These are phyloP conservation scores for Tachina grossa DNA, from an alignment of 2,888 invertebrate genomes.

Conservation along the genomic window DNA sequence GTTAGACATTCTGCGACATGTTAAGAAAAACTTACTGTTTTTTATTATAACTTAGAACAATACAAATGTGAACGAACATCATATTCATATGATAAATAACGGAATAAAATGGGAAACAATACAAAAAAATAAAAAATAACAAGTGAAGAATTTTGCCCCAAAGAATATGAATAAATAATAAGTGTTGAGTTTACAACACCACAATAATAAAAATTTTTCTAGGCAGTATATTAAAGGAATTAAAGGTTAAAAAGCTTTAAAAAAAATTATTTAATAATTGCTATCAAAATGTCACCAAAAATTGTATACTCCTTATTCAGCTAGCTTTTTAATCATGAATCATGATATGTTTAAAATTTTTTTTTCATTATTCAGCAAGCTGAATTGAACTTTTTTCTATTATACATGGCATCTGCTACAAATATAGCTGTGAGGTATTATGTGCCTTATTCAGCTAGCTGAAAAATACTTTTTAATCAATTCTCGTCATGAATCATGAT, in stretches of 20 bases:
- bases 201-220: slow-evolving; percentile 59
- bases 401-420: too few relatives aligned
- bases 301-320: too few relatives aligned
- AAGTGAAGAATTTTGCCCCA: slow-evolving; percentile 36
- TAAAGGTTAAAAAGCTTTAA: not conserved
- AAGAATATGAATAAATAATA: slow-evolving; percentile 64
- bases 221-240: slow-evolving; percentile 21
- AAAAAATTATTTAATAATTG: not conserved
- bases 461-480: too few relatives aligned
- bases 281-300: too few relatives aligned
- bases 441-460: too few relatives aligned
- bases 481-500: too few relatives aligned
- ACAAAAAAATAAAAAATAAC: slow-evolving; percentile 19
- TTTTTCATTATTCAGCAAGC: too few relatives aligned
- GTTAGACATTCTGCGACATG: slow-evolving; percentile 67
- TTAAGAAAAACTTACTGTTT: slow-evolving; percentile 56
- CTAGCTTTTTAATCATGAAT: too few relatives aligned
- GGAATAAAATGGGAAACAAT: slow-evolving; percentile 2
- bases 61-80: slow-evolving; percentile 33
- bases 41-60: slow-evolving; percentile 29
- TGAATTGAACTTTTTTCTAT: too few relatives aligned
- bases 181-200: slow-evolving; percentile 56
- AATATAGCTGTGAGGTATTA: too few relatives aligned
- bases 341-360: too few relatives aligned
- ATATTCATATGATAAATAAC: slow-evolving; percentile 22